phyloP scores from a whole-genome alignment of 2,113 vertebrate species.

The Varanus komodoensis region DNA sequence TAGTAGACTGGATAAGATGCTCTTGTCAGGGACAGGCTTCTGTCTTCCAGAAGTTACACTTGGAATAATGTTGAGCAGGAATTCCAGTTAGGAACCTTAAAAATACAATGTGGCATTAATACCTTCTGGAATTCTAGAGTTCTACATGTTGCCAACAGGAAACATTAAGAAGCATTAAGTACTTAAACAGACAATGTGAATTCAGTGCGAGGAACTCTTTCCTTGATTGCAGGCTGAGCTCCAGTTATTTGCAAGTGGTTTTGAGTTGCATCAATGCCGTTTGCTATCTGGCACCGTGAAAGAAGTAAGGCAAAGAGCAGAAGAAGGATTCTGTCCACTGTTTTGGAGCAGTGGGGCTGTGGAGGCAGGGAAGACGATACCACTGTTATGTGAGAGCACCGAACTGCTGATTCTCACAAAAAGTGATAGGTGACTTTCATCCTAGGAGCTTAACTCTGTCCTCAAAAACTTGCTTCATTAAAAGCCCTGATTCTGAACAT shows the following conservation, averaged over 20 bases:
- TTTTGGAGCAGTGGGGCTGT: not conserved
- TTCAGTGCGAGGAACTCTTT: not conserved
- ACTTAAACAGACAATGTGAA: conserved; percentile 28
- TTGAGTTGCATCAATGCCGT: not conserved
- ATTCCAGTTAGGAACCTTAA: not conserved
- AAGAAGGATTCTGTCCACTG: not conserved
- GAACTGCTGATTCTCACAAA: not conserved
- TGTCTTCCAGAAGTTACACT: not conserved
- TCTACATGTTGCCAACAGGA: conserved; percentile 58
- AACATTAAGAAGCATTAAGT: conserved; percentile 52
- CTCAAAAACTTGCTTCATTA: not conserved
- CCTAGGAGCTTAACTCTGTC: not conserved
- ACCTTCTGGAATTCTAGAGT: conserved; percentile 24
- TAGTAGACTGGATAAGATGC: conserved; percentile 45
- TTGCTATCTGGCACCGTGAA: conserved; percentile 5
- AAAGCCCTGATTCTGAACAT: not conserved
- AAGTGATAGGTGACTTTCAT: not conserved
- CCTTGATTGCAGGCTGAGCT: conserved; percentile 1
- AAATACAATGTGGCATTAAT: conserved; percentile 51
- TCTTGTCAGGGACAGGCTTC: not conserved
- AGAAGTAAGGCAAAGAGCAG: not conserved
- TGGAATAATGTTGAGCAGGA: conserved; percentile 16
- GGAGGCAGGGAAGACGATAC: not conserved
- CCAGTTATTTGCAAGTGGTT: conserved; percentile 8
- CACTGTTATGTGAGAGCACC: rapidly evolving